These are phyloP conservation scores for Mormyrops attenuatus DNA, from an alignment of 2,797 vertebrate genomes.

Conservation along the genomic window DNA sequence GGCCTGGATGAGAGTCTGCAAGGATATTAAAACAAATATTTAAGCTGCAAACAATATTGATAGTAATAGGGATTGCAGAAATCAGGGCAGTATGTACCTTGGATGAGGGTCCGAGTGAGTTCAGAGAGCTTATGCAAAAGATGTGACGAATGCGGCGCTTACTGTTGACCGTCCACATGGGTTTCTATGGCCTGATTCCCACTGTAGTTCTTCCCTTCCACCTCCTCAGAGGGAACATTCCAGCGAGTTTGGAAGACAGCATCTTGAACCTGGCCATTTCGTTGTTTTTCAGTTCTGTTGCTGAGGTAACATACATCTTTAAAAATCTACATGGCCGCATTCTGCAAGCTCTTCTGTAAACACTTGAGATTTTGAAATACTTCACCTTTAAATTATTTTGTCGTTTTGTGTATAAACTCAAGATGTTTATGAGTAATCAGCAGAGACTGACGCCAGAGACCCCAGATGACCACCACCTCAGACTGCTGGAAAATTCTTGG, in stretches of 20 bases:
- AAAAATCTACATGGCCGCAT: background rate
- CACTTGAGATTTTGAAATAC: slow-evolving; percentile 10
- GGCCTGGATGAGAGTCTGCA: background rate
- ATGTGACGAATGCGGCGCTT: background rate
- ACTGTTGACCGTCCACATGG: background rate
- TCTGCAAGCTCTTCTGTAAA: background rate
- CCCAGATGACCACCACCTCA: background rate
- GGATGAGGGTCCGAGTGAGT: background rate
- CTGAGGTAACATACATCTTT: slow-evolving; percentile 9
- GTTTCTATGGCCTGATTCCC: background rate
- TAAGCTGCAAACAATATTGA: background rate
- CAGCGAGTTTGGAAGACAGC: background rate
- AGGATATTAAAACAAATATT: background rate
- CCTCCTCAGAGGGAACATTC: background rate
- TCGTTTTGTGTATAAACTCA: background rate
- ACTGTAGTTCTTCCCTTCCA: background rate
- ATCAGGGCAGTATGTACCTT: background rate
- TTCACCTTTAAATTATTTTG: background rate
- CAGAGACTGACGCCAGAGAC: background rate
- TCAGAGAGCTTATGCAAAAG: background rate
- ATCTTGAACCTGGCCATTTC: background rate
- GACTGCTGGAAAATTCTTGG: background rate
- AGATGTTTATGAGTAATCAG: background rate
- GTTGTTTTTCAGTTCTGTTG: background rate
- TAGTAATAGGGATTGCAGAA: background rate